These are phyloP conservation scores for Zaprionus lachaisei DNA, from an alignment of 1,140 invertebrate genomes.

Conservation along the genomic window DNA sequence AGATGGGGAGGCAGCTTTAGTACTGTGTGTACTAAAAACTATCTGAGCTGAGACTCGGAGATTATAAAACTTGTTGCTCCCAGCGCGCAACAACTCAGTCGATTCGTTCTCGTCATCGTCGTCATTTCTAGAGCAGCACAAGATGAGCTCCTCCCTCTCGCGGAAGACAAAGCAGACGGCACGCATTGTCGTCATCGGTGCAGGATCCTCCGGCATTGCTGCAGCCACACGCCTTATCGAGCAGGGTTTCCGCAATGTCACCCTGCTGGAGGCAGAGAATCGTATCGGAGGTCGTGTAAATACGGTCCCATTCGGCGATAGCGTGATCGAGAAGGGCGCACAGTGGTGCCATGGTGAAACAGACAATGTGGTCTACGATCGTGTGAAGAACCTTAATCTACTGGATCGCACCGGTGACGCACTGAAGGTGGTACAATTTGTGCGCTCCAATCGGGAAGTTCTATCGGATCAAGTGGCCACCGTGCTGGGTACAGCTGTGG, in stretches of 20 bases:
- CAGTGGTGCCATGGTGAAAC: constrained; percentile 92
- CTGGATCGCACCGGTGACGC: constrained; percentile 75
- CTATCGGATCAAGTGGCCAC: constrained; percentile 58
- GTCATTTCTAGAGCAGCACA: neutral
- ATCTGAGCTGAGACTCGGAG: neutral
- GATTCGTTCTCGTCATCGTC: neutral
- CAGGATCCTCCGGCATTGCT: constrained; percentile 87
- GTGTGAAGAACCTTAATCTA: constrained; percentile 87
- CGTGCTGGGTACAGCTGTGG: constrained; percentile 36
- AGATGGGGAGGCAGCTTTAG: neutral
- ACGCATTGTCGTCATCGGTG: constrained; percentile 86
- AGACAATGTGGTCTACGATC: constrained; percentile 88
- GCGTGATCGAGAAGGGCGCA: constrained; percentile 91
- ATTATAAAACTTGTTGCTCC: constrained; percentile 14
- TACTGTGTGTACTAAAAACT: neutral
- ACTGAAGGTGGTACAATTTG: constrained; percentile 63
- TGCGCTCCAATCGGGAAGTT: constrained; percentile 79
- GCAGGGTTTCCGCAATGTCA: constrained; percentile 86
- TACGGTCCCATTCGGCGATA: constrained; percentile 87
- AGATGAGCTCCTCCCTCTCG: neutral
- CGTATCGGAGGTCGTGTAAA: constrained; percentile 90
- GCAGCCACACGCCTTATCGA: constrained; percentile 86
- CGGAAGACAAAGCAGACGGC: constrained; percentile 55
- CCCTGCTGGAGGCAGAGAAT: constrained; percentile 88
- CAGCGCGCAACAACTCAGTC: neutral